Evolutionary conservation across 2,797 vertebrate species (phyloP).

Genomic region (Alcedo quadribrachys): DNA sequence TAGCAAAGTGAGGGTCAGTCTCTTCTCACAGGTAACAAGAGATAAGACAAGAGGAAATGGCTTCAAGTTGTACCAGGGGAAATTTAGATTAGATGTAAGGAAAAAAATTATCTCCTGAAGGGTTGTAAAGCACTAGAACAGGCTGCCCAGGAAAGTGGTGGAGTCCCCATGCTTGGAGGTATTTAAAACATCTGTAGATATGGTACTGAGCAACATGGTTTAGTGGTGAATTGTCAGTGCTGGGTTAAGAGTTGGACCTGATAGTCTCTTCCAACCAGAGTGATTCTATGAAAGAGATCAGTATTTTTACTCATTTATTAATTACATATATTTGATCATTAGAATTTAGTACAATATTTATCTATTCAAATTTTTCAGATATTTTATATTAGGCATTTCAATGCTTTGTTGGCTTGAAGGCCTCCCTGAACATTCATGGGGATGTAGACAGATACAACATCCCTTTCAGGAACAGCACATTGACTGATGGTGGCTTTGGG

Average conservation of each 20-base stretch:
- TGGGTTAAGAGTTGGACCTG: background rate
- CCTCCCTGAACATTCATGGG: background rate
- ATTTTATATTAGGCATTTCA: background rate
- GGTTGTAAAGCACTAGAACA: background rate
- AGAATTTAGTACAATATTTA: background rate
- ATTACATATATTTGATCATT: background rate
- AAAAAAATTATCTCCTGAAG: background rate
- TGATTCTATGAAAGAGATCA: background rate
- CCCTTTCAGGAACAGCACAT: background rate
- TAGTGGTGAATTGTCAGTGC: background rate
- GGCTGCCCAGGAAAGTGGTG: background rate
- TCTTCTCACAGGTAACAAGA: background rate
- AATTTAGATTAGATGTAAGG: background rate
- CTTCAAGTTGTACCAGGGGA: background rate
- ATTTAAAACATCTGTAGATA: background rate
- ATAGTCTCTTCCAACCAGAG: background rate
- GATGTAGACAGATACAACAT: background rate
- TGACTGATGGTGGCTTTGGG: background rate
- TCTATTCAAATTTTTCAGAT: background rate
- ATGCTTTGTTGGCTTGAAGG: background rate
- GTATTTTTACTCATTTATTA: background rate
- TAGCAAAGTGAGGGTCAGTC: background rate
- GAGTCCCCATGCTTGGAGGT: background rate
- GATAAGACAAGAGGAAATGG: background rate
- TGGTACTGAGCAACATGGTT: background rate